A percentile compares a stretch with the other conserved stretches of the same genome.
These are phyloP conservation scores for Plemyria rubiginata DNA, from an alignment of 2,888 invertebrate species.

Conservation along the genomic window DNA sequence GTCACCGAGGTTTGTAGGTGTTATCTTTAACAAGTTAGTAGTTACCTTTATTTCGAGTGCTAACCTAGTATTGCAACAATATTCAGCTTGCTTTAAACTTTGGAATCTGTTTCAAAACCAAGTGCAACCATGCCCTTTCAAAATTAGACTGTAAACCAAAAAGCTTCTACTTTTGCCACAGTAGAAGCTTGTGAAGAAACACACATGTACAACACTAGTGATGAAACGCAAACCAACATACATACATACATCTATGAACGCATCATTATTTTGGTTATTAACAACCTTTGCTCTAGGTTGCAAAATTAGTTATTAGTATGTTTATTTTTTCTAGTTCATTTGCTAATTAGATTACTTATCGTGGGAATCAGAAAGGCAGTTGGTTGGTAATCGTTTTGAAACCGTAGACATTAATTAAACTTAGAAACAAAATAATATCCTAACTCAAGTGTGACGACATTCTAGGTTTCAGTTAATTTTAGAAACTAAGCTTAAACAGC, in stretches of 20 bases:
- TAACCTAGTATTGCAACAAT: neutral
- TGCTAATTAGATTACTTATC: constrained; percentile 29
- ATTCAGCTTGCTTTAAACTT: constrained; percentile 4
- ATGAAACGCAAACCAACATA: constrained; percentile 55
- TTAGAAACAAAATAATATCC: neutral
- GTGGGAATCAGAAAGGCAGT: constrained; percentile 15
- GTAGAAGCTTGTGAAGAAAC: no score
- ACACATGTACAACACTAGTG: constrained; percentile 17
- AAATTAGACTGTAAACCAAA: neutral
- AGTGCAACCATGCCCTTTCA: neutral
- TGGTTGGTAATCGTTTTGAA: constrained; percentile 1
- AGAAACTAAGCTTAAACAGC: no score
- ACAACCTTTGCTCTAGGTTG: constrained; percentile 38
- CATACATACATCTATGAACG: constrained; percentile 51
- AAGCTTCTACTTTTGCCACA: neutral
- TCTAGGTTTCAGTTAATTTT: no score
- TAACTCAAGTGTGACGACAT: no score
- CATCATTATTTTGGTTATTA: constrained; percentile 44
- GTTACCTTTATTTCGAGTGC: no score
- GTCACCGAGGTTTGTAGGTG: neutral
- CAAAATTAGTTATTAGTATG: constrained; percentile 30
- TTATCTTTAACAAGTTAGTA: no score
- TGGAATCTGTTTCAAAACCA: constrained; percentile 6
- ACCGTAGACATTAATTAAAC: neutral
- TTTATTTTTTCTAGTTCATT: constrained; percentile 29